These are phyloP conservation scores for Neodiprion pinetum DNA, from an alignment of 1,140 invertebrate species.

Conservation along the genomic window DNA sequence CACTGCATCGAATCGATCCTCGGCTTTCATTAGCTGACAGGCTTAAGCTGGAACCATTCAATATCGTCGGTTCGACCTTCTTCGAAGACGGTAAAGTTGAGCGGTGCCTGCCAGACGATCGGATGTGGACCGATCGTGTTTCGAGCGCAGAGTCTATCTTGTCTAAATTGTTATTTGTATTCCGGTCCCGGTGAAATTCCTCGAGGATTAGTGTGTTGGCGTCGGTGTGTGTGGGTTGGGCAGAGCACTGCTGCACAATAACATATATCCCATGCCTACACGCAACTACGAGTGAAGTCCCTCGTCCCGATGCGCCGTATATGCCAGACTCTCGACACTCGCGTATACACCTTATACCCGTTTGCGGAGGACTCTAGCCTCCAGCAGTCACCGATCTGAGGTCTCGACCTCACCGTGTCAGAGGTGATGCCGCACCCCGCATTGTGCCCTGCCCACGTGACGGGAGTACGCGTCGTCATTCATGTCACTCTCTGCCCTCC, in stretches of 20 bases:
- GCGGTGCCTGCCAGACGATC: no score
- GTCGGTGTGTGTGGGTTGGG: not conserved
- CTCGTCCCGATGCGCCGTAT: not conserved
- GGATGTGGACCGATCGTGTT: no score
- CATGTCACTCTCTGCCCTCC: conserved; percentile 43
- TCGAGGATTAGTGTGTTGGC: conserved; percentile 1
- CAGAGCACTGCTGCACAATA: not conserved
- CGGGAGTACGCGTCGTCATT: conserved; percentile 57
- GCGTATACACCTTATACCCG: conserved; percentile 21
- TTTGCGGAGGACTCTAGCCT: conserved; percentile 37
- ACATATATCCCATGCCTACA: not conserved
- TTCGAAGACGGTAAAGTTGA: no score
- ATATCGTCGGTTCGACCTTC: no score
- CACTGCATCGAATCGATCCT: no score
- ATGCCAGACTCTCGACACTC: conserved; percentile 10
- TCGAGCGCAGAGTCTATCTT: no score
- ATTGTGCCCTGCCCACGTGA: conserved; percentile 60
- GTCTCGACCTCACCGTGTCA: conserved; percentile 54
- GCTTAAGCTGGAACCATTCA: no score
- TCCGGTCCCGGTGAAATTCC: not conserved
- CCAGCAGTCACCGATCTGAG: conserved; percentile 25
- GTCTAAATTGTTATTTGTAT: not conserved
- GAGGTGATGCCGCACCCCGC: conserved; percentile 60
- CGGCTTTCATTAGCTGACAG: no score
- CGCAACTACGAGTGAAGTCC: no score